A percentile compares a stretch with the other conserved stretches of the same genome.
phyloP scores from a whole-genome alignment of 2,888 invertebrate genomes.

The Dromius quadrimaculatus region DNA sequence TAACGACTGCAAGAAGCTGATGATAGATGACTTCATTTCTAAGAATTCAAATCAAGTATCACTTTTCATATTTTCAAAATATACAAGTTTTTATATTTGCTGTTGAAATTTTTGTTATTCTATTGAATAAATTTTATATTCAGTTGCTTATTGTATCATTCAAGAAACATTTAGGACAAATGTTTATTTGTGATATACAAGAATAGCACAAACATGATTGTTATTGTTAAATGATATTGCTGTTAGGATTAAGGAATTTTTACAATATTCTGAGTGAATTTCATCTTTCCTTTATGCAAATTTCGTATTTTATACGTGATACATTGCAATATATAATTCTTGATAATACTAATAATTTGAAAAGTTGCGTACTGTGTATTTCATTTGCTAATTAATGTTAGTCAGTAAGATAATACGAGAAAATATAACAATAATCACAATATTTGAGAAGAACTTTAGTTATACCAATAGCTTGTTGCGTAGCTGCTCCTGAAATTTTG shows the following conservation, averaged over 20 bases:
- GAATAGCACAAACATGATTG: slow-evolving; percentile 32
- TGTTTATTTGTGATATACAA: slow-evolving; percentile 29
- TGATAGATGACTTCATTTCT: slow-evolving; percentile 2
- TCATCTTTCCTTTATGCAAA: not conserved
- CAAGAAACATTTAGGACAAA: not conserved
- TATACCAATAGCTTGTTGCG: no score
- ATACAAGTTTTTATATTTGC: no score
- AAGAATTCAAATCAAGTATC: no score
- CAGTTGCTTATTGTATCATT: not conserved
- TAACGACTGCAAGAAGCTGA: no score
- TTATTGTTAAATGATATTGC: slow-evolving; percentile 34
- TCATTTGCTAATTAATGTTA: slow-evolving; percentile 26
- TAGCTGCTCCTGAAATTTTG: no score
- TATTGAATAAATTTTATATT: not conserved
- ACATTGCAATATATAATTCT: slow-evolving; percentile 8
- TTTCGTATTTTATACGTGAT: slow-evolving; percentile 2
- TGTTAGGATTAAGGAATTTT: slow-evolving; percentile 33
- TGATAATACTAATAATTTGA: slow-evolving; percentile 5
- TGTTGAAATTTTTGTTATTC: not conserved
- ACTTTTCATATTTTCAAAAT: no score
- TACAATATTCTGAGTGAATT: slow-evolving; percentile 14
- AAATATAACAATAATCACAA: no score
- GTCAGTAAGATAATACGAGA: no score
- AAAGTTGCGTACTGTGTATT: not conserved
- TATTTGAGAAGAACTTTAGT: no score